phyloP scores from a whole-genome alignment of 2,888 invertebrate species.

The Laspeyria flexula region DNA sequence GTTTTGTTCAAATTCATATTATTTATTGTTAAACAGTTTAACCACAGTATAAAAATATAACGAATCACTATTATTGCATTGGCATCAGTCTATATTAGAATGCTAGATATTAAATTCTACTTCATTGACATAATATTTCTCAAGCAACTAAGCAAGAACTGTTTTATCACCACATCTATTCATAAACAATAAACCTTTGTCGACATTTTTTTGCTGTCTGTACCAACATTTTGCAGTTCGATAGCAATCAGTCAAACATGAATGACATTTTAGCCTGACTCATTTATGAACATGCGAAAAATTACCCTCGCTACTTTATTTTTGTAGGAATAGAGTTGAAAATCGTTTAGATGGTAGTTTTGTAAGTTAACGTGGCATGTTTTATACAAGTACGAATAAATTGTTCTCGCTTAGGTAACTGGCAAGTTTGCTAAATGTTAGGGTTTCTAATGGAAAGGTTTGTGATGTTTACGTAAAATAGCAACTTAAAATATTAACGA shows the following conservation, averaged over 20 bases:
- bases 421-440: conserved; percentile 41
- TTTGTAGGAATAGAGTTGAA: conserved; percentile 1
- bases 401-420: conserved; percentile 42
- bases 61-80: not conserved
- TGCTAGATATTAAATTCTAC: not conserved
- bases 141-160: conserved; percentile 36
- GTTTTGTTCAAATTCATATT: no score
- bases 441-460: conserved; percentile 29
- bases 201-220: conserved; percentile 47
- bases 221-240: conserved; percentile 59
- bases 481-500: not conserved
- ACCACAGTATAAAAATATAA: no score
- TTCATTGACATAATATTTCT: conserved; percentile 12
- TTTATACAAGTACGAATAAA: conserved; percentile 34
- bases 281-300: not conserved
- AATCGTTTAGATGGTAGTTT: conserved; percentile 8
- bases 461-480: conserved; percentile 1
- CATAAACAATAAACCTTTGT: conserved; percentile 45
- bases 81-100: not conserved
- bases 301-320: not conserved
- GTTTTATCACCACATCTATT: conserved; percentile 24
- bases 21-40: no score
- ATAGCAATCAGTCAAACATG: conserved; percentile 70
- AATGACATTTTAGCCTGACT: conserved; percentile 62
- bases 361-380: conserved; percentile 11